Evolutionary conservation across 2,888 invertebrate species (phyloP).

Genomic region (Caenorhabditis japonica): DNA sequence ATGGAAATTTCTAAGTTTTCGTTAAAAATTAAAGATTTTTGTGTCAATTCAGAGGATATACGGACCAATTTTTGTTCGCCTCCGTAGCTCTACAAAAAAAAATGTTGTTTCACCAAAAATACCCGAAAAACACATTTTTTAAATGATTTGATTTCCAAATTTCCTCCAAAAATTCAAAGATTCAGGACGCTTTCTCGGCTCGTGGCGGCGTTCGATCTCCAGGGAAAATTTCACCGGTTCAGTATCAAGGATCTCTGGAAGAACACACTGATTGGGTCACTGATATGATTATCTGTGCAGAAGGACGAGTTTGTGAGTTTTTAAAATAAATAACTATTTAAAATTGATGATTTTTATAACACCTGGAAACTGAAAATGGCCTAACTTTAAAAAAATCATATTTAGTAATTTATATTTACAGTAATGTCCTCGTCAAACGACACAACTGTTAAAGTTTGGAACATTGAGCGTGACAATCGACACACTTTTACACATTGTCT

Average conservation of each 20-base stretch:
- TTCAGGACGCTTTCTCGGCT: conserved; percentile 47
- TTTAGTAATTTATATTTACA: conserved; percentile 78
- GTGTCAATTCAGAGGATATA: too few relatives aligned
- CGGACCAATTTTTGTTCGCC: too few relatives aligned
- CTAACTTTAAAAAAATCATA: too few relatives aligned
- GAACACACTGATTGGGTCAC: conserved; percentile 99
- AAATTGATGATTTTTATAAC: neutral
- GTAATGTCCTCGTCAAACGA: conserved; percentile 99
- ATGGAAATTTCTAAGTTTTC: too few relatives aligned
- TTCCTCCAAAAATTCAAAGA: too few relatives aligned
- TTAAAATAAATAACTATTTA: too few relatives aligned
- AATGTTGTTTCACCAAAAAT: neutral
- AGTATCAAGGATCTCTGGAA: conserved; percentile 94
- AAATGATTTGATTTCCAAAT: neutral
- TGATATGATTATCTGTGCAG: conserved; percentile 96
- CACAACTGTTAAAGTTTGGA: conserved; percentile 99
- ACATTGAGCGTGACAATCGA: conserved; percentile 81
- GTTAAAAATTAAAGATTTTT: too few relatives aligned
- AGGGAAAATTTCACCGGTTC: conserved; percentile 77
- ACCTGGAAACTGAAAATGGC: too few relatives aligned
- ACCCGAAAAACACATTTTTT: neutral
- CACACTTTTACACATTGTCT: conserved; percentile 99
- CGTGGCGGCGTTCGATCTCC: conserved; percentile 43
- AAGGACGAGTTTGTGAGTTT: conserved; percentile 89
- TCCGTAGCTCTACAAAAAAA: too few relatives aligned